Base-by-base conservation (phyloP, 2,888 invertebrate genomes). In the Allacma fusca region DNA sequence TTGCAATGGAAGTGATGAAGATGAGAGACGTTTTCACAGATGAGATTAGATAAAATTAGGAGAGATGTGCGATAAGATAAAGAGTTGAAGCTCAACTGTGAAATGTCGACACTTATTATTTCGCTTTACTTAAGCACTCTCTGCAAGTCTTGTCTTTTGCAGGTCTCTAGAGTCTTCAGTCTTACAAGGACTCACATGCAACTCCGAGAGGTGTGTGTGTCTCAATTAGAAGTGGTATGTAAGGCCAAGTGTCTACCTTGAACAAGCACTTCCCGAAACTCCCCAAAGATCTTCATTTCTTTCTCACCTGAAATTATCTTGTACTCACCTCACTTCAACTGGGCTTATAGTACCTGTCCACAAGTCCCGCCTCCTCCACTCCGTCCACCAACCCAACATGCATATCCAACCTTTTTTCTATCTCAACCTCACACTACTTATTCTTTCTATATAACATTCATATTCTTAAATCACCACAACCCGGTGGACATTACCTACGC, bases 51-150 rank as follows among this genome's bases (percentile, higher is more conserved):
- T 72, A 77, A 77, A 72, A 71, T 74, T 77, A 69, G 77, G 71
- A 75, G 70, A 81, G 80, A 78, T 79, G 81, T 81, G 80, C 79
- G 81, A 81, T 80, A 79, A 79, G 81, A 81, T 81, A 81, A 81
- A 81, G 81, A 81, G 79, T 79, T 81, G 80, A 79, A 80, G 80
- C 80, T 76, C 80, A 80, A 81, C 80, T 81, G 81, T 80, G 81
- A 81, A 81, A 81, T 75, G 77, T 57, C 76, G 64, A 77, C 76
- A 77, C 71, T 69, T 71, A 74, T 74, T 72, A 72, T 72, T 72
- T 72, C 43, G 34, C 69, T 40, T 65, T 26, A 19, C 43, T 69
- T 9, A 40, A 40, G 7, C 5, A 40, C 40, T 40, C 40, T n/a
- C n/a, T n/a, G n/a, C n/a, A n/a, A n/a, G n/a, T 40, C 13, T 40